Evolutionary conservation across 2,888 invertebrate species (phyloP).

Genomic region (Crepidodera aurea): DNA sequence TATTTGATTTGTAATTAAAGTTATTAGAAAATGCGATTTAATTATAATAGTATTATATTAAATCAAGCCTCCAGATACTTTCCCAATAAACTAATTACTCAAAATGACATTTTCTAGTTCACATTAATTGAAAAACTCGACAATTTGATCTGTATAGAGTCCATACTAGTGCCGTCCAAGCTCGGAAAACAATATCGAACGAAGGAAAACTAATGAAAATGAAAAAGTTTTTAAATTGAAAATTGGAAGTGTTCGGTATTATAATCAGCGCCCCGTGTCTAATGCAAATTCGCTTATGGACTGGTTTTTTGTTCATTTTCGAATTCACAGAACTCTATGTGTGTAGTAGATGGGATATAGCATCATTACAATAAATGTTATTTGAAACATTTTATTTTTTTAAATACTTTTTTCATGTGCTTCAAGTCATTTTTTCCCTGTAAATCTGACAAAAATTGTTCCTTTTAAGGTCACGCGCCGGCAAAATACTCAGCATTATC

Average conservation of each 20-base stretch:
- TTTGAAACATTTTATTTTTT: no score
- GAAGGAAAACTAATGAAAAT: slow-evolving; percentile 4
- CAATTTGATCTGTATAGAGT: neutral
- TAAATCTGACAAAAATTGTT: no score
- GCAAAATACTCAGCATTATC: no score
- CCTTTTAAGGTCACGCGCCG: no score
- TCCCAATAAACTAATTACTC: neutral
- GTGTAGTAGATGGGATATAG: neutral
- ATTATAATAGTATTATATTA: no score
- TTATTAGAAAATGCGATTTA: no score
- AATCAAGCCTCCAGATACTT: neutral
- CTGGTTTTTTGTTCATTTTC: slow-evolving; percentile 10
- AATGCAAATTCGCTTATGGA: slow-evolving; percentile 21
- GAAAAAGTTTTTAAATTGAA: slow-evolving; percentile 18
- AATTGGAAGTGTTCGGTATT: slow-evolving; percentile 26
- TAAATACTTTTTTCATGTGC: no score
- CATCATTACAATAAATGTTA: no score
- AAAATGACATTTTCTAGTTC: neutral
- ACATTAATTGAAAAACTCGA: neutral
- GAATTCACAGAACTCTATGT: neutral
- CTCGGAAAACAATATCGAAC: neutral
- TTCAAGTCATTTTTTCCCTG: no score
- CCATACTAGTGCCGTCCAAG: neutral
- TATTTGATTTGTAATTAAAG: no score
- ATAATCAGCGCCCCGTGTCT: slow-evolving; percentile 12